These are phyloP conservation scores for Drosophila kikkawai DNA, from an alignment of 1,140 invertebrate species.

Conservation along the genomic window DNA sequence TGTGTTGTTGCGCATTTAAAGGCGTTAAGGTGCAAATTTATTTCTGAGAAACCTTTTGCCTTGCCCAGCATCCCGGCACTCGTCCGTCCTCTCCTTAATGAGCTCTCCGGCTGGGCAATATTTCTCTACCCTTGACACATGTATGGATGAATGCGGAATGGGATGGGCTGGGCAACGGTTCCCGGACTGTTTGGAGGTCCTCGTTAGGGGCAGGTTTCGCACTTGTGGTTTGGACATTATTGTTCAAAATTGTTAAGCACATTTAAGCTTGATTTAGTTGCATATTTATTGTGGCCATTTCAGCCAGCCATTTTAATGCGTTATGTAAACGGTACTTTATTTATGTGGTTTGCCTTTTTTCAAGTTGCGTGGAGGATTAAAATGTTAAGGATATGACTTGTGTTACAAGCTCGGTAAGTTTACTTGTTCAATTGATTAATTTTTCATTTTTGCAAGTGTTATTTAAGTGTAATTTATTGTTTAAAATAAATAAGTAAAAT, in stretches of 20 bases:
- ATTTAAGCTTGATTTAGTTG: constrained; percentile 83
- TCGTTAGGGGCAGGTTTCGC: constrained; percentile 76
- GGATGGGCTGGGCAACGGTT: constrained; percentile 16
- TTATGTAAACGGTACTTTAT: constrained; percentile 70
- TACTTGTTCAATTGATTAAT: not conserved
- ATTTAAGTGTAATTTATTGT: not conserved
- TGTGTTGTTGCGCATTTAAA: constrained; percentile 75
- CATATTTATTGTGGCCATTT: constrained; percentile 75
- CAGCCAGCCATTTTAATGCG: constrained; percentile 67
- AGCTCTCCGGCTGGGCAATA: constrained; percentile 72
- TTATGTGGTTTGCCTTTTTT: constrained; percentile 25
- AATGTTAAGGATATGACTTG: not conserved
- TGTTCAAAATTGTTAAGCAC: constrained; percentile 83
- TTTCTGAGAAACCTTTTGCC: constrained; percentile 74
- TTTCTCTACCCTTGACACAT: constrained; percentile 75
- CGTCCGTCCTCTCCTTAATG: constrained; percentile 40
- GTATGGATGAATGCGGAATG: constrained; percentile 30
- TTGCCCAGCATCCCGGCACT: constrained; percentile 35
- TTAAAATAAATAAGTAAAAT: not conserved
- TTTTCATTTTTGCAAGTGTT: not conserved
- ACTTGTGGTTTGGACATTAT: constrained; percentile 78
- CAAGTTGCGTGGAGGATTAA: not conserved
- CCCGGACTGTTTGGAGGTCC: constrained; percentile 31
- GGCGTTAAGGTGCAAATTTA: constrained; percentile 83
- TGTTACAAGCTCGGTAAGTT: too few species aligned